Base-by-base conservation (phyloP, 1,140 invertebrate species). In the Colletes latitarsis region DNA sequence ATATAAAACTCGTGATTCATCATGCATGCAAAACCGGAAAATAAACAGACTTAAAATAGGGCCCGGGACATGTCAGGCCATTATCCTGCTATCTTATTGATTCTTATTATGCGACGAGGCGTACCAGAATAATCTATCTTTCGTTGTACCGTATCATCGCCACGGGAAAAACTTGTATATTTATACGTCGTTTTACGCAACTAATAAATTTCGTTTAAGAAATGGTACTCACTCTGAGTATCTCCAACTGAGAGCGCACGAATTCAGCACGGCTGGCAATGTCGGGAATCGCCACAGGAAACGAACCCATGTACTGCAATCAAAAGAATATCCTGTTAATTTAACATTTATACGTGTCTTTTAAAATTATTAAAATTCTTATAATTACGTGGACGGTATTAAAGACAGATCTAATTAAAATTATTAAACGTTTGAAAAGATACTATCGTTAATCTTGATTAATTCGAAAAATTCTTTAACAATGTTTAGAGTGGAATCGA, bases 281-380 rank as follows among this genome's bases (percentile, higher is more conserved):
- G 88, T 96, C 95, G 85, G 94, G 94, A 89, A 95, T 95, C 86
- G 93, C 94, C 89, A 96, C 96, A 89, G 95, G 94, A 94, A 96
- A 96, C 84, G 96, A 96, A 86, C 96, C 96, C 94, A 96, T 95
- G 91, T 96, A 96, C 96, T 96, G 94, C 58, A 95, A 86, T 88
- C 92, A 90, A 82, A 85, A 81, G n/a, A 71, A 71, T n/a, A 4
- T 53, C 41, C 3, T 14, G 39, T 77, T 43, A 62, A 4, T 15
- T 41, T 17, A 21, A 15, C 43, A 58, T 43, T 75, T 21, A 10
- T 8, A 9, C 0, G 4, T 10, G 8, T 55, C 39, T 6, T 75
- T 0, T 9, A 14, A 57, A 57, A 4, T 5, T 67, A 58, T 67
- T 4, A 17, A 8, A 30, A 15, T 55, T 30, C 17, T 6, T 4